These are phyloP conservation scores for Eumaeus atala DNA, from an alignment of 1,140 invertebrate species.

Conservation along the genomic window DNA sequence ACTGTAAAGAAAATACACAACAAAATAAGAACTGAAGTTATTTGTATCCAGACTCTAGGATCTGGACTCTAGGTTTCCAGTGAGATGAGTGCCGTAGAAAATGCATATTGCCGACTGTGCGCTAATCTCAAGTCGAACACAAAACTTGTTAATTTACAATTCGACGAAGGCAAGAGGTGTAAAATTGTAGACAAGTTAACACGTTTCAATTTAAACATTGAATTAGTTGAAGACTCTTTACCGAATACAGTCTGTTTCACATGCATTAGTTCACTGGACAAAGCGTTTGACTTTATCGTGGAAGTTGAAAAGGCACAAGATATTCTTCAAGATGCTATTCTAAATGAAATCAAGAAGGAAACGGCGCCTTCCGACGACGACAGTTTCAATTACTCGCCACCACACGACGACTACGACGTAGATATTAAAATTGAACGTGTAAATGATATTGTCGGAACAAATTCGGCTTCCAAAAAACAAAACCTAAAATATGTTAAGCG, in stretches of 20 bases:
- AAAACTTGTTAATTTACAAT: constrained; percentile 37
- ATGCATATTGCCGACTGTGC: constrained; percentile 41
- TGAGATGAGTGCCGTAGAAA: constrained; percentile 30
- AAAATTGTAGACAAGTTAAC: constrained; percentile 37
- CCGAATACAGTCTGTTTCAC: constrained; percentile 49
- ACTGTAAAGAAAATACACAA: no score
- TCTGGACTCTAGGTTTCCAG: no score
- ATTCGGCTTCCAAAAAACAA: constrained; percentile 3
- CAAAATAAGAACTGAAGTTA: no score
- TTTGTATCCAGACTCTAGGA: no score
- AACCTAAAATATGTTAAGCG: constrained; percentile 13
- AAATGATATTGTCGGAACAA: neutral
- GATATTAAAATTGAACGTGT: constrained; percentile 18
- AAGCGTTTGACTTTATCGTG: constrained; percentile 41
- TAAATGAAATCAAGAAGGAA: constrained; percentile 24
- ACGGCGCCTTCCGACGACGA: constrained; percentile 13
- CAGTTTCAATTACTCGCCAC: constrained; percentile 5
- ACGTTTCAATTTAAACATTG: constrained; percentile 24
- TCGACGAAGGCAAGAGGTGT: constrained; percentile 28
- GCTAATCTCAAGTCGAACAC: constrained; percentile 37
- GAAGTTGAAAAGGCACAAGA: constrained; percentile 41
- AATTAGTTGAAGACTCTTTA: constrained; percentile 24
- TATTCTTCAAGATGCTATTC: constrained; percentile 29
- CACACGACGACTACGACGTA: constrained; percentile 13
- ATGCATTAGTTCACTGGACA: constrained; percentile 39